A percentile compares a stretch with the other conserved stretches of the same genome.
Evolutionary conservation across 1,140 invertebrate genomes (phyloP).

Genomic region (Physella acuta): DNA sequence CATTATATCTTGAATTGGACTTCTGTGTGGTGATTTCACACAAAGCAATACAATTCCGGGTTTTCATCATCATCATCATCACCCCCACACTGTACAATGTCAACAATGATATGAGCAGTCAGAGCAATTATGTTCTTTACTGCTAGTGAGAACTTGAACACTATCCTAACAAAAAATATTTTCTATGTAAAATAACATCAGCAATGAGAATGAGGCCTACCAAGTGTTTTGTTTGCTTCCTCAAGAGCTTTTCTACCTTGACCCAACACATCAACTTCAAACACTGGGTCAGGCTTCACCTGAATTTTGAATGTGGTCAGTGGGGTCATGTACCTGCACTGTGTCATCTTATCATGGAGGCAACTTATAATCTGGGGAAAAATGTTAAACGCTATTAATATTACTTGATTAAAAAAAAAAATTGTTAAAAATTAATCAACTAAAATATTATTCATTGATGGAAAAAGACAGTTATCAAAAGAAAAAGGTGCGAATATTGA

Average conservation of each 20-base stretch:
- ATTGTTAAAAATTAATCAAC: not conserved
- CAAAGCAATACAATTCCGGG: too few species aligned
- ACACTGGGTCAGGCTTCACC: slow-evolving; percentile 72
- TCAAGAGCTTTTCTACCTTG: slow-evolving; percentile 78
- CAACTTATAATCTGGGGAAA: slow-evolving; percentile 55
- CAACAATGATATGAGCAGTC: too few species aligned
- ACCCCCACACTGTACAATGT: too few species aligned
- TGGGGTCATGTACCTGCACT: slow-evolving; percentile 75
- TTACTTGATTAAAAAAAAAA: not conserved
- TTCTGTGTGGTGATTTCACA: too few species aligned
- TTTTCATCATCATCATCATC: too few species aligned
- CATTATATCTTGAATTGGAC: too few species aligned
- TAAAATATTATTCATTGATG: not conserved
- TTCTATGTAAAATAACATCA: not conserved
- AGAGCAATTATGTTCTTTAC: not conserved
- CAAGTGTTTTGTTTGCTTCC: slow-evolving; percentile 80
- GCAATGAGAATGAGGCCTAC: slow-evolving; percentile 63
- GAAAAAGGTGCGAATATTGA: not conserved
- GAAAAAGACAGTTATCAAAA: not conserved
- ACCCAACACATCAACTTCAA: slow-evolving; percentile 78
- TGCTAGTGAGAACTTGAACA: not conserved
- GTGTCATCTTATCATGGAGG: slow-evolving; percentile 83
- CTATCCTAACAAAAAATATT: too few species aligned
- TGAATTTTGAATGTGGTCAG: slow-evolving; percentile 71
- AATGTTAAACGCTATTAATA: too few species aligned